Base-by-base conservation (phyloP, 2,113 vertebrate species). In the Mustela lutreola region DNA sequence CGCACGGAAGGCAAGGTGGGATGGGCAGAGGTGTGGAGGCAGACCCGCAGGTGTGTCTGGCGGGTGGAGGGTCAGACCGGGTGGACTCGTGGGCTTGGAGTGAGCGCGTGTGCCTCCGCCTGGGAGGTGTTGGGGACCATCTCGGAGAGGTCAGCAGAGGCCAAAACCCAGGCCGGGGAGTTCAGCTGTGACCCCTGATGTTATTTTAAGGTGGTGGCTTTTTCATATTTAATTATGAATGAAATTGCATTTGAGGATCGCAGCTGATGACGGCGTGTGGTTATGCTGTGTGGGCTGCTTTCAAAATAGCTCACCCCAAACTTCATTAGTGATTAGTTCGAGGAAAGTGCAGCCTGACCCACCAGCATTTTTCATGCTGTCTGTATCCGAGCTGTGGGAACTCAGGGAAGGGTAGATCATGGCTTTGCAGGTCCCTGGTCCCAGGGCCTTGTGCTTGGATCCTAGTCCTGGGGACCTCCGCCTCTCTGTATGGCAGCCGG, bases 201-300 rank as follows among this genome's bases (percentile, higher is more conserved):
- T 98, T 98, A 98, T 98, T 99, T 99, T 99, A 98, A 99, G 98
- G 98, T 96, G 82, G 95, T 98, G 97, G 98, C 98, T 99, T 98
- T 90, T 98, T 97, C 98, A 98, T 99, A 98, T 98, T 98, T 98
- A 99, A 99, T 99, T 99, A 99, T 98, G 99, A 98, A 98, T 99
- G 98, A 98, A 99, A 98, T 98, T 98, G 96, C 98, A 95, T 98
- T 98, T 98, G 97, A 98, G 98, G 98, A 98, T 42, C 94, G 98
- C 98, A 98, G 98, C 98, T 98, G 98, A 98, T 98, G 98, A 98
- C 42, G 98, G 97, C 45, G 92, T 98, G 98, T 97, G 98, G 98
- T 98, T 98, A 96, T 95, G 96, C 97, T 98, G 91, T 95, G 98
- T 98, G 96, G 98, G 96, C 97, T 98, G 97, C 95, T 98, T 98